These are phyloP conservation scores for Plusia festucae DNA, from an alignment of 2,888 invertebrate genomes.

Conservation along the genomic window DNA sequence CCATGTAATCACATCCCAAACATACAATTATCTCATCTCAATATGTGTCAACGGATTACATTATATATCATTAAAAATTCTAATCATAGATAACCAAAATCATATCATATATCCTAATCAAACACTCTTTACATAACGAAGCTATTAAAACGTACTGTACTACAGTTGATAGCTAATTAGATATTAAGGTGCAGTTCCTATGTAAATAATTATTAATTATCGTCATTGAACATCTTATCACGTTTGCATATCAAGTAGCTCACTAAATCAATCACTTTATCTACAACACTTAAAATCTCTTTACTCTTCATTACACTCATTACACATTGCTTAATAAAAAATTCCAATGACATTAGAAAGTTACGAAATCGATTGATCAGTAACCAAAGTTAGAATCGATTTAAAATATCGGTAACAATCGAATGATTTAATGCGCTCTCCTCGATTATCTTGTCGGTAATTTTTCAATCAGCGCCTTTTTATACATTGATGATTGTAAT, in stretches of 20 bases:
- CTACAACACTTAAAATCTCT: conserved; percentile 52
- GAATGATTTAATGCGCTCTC: conserved; percentile 47
- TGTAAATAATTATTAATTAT: conserved; percentile 38
- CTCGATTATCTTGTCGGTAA: conserved; percentile 48
- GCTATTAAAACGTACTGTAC: not conserved
- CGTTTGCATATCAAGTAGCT: conserved; percentile 50
- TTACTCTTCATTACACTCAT: conserved; percentile 38
- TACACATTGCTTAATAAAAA: conserved; percentile 45
- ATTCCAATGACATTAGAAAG: conserved; percentile 53
- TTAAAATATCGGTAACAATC: conserved; percentile 36
- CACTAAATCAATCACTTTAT: conserved; percentile 50
- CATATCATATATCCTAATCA: not conserved
- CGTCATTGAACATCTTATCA: conserved; percentile 47
- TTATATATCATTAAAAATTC: not conserved
- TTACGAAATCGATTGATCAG: conserved; percentile 44
- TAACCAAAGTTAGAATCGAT: conserved; percentile 38
- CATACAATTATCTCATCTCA: too few relatives aligned
- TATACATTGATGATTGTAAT: conserved; percentile 25
- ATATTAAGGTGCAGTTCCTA: conserved; percentile 24
- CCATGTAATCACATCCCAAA: too few relatives aligned
- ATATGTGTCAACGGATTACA: not conserved
- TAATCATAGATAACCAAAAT: not conserved
- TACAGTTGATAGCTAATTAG: conserved; percentile 21
- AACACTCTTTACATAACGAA: not conserved
- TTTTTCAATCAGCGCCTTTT: conserved; percentile 58